phyloP scores from a whole-genome alignment of 2,113 vertebrate genomes.

The Mobula birostris region DNA sequence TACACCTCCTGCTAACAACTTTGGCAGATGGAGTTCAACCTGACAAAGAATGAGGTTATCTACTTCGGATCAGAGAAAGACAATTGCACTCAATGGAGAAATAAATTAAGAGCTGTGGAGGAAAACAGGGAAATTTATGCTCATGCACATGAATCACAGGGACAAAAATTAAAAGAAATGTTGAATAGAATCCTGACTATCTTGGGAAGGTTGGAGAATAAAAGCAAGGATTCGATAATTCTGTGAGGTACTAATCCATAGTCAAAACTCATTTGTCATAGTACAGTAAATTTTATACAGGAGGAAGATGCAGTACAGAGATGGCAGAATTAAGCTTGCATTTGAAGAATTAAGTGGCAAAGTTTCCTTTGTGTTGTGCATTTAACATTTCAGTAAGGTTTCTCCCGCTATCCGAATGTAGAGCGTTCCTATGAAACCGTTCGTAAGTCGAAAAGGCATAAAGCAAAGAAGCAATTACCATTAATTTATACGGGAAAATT shows the following conservation, averaged over 20 bases:
- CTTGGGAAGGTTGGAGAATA: background rate
- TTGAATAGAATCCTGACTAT: background rate
- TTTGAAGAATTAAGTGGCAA: too few relatives aligned
- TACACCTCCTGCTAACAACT: background rate
- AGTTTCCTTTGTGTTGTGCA: too few relatives aligned
- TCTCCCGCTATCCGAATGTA: too few relatives aligned
- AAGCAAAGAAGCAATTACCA: too few relatives aligned
- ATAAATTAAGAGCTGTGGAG: background rate
- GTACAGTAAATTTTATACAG: too few relatives aligned
- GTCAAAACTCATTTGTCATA: too few relatives aligned
- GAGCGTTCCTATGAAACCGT: too few relatives aligned
- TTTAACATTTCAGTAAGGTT: too few relatives aligned
- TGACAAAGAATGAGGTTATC: background rate
- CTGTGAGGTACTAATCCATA: background rate
- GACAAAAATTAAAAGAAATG: background rate
- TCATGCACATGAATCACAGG: background rate
- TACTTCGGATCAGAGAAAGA: background rate
- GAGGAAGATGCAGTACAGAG: too few relatives aligned
- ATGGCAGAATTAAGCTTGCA: too few relatives aligned
- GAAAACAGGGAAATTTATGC: background rate
- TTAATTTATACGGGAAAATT: too few relatives aligned
- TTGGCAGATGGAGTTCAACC: background rate
- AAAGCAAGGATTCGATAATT: background rate
- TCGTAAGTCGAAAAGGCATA: too few relatives aligned
- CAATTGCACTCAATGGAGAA: background rate